Conservation (phyloP, 2,113 vertebrate species). For the Chunga burmeisteri region DNA sequence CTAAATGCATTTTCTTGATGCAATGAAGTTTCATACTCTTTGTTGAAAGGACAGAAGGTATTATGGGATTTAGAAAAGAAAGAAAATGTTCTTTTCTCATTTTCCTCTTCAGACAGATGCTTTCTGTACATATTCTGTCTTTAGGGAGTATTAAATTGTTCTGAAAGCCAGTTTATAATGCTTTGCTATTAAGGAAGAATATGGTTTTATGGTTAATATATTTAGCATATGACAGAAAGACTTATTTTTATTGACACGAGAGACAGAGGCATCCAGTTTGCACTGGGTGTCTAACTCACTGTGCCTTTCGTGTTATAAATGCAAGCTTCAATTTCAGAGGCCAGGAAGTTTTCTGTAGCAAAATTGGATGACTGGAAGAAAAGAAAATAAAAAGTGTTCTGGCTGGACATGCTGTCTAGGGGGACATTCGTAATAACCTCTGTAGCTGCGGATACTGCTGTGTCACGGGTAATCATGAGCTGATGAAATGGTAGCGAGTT, state of each 20-base stretch:
- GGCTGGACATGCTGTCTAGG: neutral
- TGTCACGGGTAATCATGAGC: neutral
- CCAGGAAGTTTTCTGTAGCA: neutral
- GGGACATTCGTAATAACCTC: neutral
- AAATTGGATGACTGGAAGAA: neutral
- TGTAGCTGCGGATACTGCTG: neutral
- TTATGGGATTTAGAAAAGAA: neutral
- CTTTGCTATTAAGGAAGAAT: neutral
- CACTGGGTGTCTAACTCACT: neutral
- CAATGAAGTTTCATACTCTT: neutral
- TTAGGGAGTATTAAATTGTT: neutral
- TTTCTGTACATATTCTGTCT: neutral
- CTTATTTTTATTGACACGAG: neutral
- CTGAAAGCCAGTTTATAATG: neutral
- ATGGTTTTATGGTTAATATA: conserved; percentile 7
- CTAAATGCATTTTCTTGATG: neutral
- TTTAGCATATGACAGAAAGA: neutral
- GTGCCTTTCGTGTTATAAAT: neutral
- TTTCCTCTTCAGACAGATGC: neutral
- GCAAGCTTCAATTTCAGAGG: neutral
- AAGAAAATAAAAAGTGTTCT: neutral
- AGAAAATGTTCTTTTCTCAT: neutral
- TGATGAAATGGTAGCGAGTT: neutral
- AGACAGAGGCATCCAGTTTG: neutral
- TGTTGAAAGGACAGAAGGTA: neutral